Base-by-base conservation (phyloP, 1,140 invertebrate genomes). In the Araneus ventricosus region DNA sequence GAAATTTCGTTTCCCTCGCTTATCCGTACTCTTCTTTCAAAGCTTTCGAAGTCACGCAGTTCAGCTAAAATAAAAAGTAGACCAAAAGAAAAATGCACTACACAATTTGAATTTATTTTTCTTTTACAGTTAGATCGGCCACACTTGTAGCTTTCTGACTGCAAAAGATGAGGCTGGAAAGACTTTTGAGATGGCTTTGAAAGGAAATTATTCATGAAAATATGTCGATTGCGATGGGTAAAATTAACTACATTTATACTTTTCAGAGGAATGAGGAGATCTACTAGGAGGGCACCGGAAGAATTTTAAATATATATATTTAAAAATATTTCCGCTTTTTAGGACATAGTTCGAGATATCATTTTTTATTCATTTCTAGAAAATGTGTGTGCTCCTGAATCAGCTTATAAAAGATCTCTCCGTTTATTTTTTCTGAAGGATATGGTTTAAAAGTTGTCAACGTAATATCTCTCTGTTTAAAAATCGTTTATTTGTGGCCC, bases 31-130 rank as follows among this genome's bases (percentile, higher is more conserved):
- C 84, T 86, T 86, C 84, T 86, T 86, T 86, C 45, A 61, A 86
- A 86, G 39, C 84, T 86, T 86, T 27, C 57, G 14, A 86, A 86
- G 82, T 85, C 82, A 85, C 82, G 82, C 37, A 85, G 84, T 37
- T 57, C 45, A 86, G 20, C 45, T 86, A 22, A 59, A 52, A 84
- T 45, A 61, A 52, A 86, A 75, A 75, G 14, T 34, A 75, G 70
- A 75, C 27, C 17, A 75, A 75, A 86, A 61, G 22, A 34, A 86
- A 86, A 86, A 34, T 22, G 17, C 22, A 61, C 39, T 22, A 30
- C 57, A 52, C 57, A 86, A 86, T 86, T 86, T 86, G 57, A 86
- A 86, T 86, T 86, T 52, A 34, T 61, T 86, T 86, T 85, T 39
- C 34, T 80, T 84, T 84, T 52, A 52, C 27, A 61, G 63, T 67